Evolutionary conservation across 2,113 vertebrate species (phyloP).

Genomic region (Cebus imitator): DNA sequence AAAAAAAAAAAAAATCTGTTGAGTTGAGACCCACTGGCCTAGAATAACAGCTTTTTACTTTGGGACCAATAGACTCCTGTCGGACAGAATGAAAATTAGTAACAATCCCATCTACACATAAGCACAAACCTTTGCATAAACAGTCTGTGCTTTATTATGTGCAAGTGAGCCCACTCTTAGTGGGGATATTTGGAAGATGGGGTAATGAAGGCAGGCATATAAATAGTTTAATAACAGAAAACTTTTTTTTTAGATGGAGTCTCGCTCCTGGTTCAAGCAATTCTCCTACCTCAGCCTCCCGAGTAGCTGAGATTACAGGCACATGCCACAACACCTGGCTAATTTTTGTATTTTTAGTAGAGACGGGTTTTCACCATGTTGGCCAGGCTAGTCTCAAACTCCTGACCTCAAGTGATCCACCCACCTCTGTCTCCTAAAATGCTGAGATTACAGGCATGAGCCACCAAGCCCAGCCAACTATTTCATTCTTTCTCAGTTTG

Average conservation of each 20-base stretch:
- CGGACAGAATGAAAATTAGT: not conserved
- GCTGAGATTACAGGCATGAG: too few species aligned
- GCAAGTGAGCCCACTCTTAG: not conserved
- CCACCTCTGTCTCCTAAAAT: too few species aligned
- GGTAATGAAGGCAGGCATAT: not conserved
- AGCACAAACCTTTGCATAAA: not conserved
- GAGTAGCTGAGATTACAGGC: too few species aligned
- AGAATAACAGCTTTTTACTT: not conserved
- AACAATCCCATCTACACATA: not conserved
- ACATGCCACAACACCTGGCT: too few species aligned
- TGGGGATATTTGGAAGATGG: not conserved
- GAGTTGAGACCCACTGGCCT: not conserved
- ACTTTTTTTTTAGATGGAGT: too few species aligned
- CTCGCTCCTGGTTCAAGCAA: too few species aligned
- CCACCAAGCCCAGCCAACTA: too few species aligned
- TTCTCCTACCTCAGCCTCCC: too few species aligned
- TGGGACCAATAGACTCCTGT: not conserved
- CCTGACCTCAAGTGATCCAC: too few species aligned
- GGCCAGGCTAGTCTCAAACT: too few species aligned
- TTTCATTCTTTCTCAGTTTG: not conserved
- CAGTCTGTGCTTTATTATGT: not conserved
- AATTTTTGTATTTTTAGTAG: too few species aligned
- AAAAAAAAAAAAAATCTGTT: not conserved
- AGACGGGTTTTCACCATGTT: too few species aligned
- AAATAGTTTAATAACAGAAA: not conserved